phyloP scores from a whole-genome alignment of 2,888 invertebrate species.

The Scaptomyza reducta region DNA sequence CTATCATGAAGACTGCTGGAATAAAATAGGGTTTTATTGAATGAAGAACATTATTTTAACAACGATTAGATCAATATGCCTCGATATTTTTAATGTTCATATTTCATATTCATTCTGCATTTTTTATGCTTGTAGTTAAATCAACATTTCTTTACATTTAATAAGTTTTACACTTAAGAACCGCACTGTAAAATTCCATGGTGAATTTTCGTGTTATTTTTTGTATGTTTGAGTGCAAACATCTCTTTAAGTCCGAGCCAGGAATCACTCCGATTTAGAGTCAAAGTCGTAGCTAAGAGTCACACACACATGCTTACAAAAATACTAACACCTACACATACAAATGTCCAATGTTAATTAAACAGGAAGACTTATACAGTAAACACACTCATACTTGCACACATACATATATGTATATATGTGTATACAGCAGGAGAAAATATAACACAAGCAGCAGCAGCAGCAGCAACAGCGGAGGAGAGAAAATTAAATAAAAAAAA shows the following conservation, averaged over 20 bases:
- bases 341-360: constrained; percentile 58
- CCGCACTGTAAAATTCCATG: too few species aligned
- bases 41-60: too few species aligned
- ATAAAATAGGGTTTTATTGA: too few species aligned
- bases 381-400: constrained; percentile 31
- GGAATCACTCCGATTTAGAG: constrained; percentile 13
- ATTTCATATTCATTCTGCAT: too few species aligned
- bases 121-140: too few species aligned
- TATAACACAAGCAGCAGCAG: constrained; percentile 63
- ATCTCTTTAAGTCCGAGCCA: constrained; percentile 3
- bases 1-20: too few species aligned
- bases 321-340: constrained; percentile 2
- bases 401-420: background rate
- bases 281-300: constrained; percentile 16
- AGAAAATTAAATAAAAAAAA: constrained; percentile 65
- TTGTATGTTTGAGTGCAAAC: background rate
- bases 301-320: constrained; percentile 16
- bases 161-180: too few species aligned
- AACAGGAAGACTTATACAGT: constrained; percentile 78
- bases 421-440: constrained; percentile 37
- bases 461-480: constrained; percentile 36
- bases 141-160: too few species aligned
- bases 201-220: background rate
- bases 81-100: too few species aligned
- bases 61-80: too few species aligned